These are phyloP conservation scores for Athrips mouffetella DNA, from an alignment of 2,888 invertebrate genomes.

Conservation along the genomic window DNA sequence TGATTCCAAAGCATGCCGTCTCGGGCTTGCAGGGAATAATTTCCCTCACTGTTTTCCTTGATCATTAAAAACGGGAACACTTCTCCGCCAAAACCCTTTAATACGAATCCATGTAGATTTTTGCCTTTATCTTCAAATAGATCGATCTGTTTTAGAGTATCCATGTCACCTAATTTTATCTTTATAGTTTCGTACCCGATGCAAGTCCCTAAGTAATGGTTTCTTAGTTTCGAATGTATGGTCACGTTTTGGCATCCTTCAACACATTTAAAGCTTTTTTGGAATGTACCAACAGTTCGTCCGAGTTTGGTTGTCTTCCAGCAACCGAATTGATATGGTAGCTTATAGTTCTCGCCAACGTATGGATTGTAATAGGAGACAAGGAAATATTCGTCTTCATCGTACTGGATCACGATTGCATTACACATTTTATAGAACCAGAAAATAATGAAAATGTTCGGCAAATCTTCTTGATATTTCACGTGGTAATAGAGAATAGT, in stretches of 20 bases:
- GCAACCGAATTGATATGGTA: conserved; percentile 46
- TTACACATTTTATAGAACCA: conserved; percentile 57
- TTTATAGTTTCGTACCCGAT: conserved; percentile 42
- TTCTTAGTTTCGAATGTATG: conserved; percentile 40
- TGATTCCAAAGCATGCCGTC: conserved; percentile 62
- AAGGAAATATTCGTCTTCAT: conserved; percentile 32
- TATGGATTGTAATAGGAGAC: conserved; percentile 49
- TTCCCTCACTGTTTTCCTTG: conserved; percentile 37
- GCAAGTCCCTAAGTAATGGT: conserved; percentile 52
- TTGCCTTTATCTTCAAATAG: conserved; percentile 51
- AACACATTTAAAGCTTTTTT: conserved; percentile 46
- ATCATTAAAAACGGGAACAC: conserved; percentile 49
- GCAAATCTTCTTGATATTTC: conserved; percentile 28
- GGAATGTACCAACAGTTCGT: conserved; percentile 40
- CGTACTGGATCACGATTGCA: conserved; percentile 43
- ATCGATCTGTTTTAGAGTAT: conserved; percentile 25
- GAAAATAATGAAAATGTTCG: conserved; percentile 50
- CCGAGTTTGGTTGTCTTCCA: conserved; percentile 48
- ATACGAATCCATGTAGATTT: conserved; percentile 49
- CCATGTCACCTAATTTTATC: conserved; percentile 32
- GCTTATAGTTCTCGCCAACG: conserved; percentile 36
- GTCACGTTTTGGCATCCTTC: conserved; percentile 49
- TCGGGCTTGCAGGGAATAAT: conserved; percentile 41
- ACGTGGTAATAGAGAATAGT: conserved; percentile 48
- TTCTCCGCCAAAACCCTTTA: conserved; percentile 42